A percentile compares a stretch with the other conserved stretches of the same genome.
phyloP scores from a whole-genome alignment of 2,797 vertebrate genomes.

The Euthynnus affinis region DNA sequence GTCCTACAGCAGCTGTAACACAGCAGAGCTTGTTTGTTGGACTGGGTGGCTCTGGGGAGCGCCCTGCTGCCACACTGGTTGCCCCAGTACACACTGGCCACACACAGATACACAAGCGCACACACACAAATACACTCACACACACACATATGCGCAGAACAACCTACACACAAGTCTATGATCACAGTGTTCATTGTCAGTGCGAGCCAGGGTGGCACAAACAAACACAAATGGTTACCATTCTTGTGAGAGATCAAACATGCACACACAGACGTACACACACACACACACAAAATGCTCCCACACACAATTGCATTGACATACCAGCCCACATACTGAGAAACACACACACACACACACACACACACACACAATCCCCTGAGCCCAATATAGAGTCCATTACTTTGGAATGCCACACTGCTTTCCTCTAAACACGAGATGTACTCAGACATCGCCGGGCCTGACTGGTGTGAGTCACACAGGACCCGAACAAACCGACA shows the following conservation, averaged over 20 bases:
- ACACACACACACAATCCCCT: conserved; percentile 57
- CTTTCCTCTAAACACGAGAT: conserved; percentile 62
- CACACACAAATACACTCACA: conserved; percentile 18
- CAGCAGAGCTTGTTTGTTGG: conserved; percentile 58
- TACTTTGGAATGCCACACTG: conserved; percentile 73
- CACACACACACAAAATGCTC: conserved; percentile 52
- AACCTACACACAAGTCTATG: conserved; percentile 58
- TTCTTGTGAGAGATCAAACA: conserved; percentile 69
- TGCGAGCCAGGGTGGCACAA: conserved; percentile 61
- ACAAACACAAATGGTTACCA: conserved; percentile 74
- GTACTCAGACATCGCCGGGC: conserved; percentile 32
- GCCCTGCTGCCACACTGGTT: conserved; percentile 52
- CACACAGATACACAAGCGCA: conserved; percentile 40
- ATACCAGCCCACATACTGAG: conserved; percentile 68
- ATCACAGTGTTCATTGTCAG: conserved; percentile 75
- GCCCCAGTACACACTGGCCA: conserved; percentile 51
- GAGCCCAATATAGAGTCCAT: conserved; percentile 75
- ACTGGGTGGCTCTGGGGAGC: conserved; percentile 51
- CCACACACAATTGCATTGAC: conserved; percentile 58
- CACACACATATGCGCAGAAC: not conserved
- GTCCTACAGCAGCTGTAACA: conserved; percentile 49
- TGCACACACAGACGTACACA: conserved; percentile 34
- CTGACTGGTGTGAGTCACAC: conserved; percentile 65
- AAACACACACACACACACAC: conserved; percentile 46
- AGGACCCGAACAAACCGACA: conserved; percentile 49